Conservation (phyloP, 2,888 invertebrate genomes). For the Mesorhabditis spiculigera region DNA sequence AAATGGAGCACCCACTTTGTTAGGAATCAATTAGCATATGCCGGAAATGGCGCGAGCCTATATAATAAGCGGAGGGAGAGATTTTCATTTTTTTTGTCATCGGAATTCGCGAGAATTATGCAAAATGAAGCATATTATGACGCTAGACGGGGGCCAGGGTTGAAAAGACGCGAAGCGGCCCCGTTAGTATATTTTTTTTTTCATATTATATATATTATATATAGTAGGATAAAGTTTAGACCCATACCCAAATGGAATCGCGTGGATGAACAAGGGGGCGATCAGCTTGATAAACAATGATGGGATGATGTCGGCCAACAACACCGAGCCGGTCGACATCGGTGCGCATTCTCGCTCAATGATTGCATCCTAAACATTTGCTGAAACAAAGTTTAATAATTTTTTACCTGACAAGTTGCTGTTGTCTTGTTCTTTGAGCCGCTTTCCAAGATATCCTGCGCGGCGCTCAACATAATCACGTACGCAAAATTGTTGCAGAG, state of each 20-base stretch:
- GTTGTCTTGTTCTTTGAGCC: slow-evolving; percentile 8
- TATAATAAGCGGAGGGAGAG: no score
- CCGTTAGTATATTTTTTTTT: no score
- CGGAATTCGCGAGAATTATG: no score
- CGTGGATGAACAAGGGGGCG: slow-evolving; percentile 69
- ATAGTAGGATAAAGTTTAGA: neutral
- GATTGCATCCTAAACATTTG: slow-evolving; percentile 24
- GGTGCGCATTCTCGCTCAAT: slow-evolving; percentile 37
- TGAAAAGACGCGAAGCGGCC: no score
- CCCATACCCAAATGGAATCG: slow-evolving; percentile 60
- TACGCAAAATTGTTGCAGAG: slow-evolving; percentile 82
- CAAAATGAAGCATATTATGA: no score
- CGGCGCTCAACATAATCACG: slow-evolving; percentile 80
- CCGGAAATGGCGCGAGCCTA: no score
- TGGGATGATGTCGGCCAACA: slow-evolving; percentile 78
- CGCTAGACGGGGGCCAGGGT: no score
- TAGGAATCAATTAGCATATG: no score
- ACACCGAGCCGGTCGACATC: slow-evolving; percentile 66
- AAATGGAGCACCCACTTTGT: no score
- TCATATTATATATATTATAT: no score
- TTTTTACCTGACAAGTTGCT: slow-evolving; percentile 14
- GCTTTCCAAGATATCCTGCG: slow-evolving; percentile 71
- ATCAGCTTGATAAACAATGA: slow-evolving; percentile 71
- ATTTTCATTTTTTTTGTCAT: no score
- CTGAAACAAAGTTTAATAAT: neutral